These are phyloP conservation scores for Nipponacmea schrenckii DNA, from an alignment of 2,888 invertebrate species.

Conservation along the genomic window DNA sequence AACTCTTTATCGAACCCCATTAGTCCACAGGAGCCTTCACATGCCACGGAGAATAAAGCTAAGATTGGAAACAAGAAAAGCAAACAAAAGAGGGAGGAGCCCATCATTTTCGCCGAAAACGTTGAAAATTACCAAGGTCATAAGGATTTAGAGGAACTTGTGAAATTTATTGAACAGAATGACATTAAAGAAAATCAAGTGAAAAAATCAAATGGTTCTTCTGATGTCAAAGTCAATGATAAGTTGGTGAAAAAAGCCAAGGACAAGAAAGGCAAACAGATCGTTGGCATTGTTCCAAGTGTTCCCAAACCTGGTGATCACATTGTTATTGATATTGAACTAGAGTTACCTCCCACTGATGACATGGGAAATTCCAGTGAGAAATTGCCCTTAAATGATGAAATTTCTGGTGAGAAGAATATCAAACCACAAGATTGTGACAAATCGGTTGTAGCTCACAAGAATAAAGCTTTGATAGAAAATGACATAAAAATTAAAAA, in stretches of 20 bases:
- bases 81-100: constrained; percentile 37
- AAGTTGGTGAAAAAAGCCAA: constrained; percentile 37
- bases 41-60: neutral
- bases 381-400: constrained; percentile 11
- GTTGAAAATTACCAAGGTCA: constrained; percentile 49
- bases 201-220: constrained; percentile 18
- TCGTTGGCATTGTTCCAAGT: neutral
- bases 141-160: constrained; percentile 43
- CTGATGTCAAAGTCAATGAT: constrained; percentile 10
- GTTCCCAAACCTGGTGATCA: constrained; percentile 1
- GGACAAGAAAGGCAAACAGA: constrained; percentile 44
- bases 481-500: constrained; percentile 17
- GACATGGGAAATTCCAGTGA: constrained; percentile 23
- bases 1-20: neutral
- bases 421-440: constrained; percentile 3
- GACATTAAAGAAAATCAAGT: constrained; percentile 26
- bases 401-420: constrained; percentile 6
- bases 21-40: neutral
- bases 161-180: constrained; percentile 51
- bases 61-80: constrained; percentile 21
- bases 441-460: neutral
- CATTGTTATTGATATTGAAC: constrained; percentile 7
- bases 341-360: constrained; percentile 14
- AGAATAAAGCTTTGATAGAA: constrained; percentile 24
- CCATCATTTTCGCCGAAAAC: constrained; percentile 36